Evolutionary conservation across 2,113 vertebrate genomes (phyloP).

Genomic region (Collichthys lucidus): DNA sequence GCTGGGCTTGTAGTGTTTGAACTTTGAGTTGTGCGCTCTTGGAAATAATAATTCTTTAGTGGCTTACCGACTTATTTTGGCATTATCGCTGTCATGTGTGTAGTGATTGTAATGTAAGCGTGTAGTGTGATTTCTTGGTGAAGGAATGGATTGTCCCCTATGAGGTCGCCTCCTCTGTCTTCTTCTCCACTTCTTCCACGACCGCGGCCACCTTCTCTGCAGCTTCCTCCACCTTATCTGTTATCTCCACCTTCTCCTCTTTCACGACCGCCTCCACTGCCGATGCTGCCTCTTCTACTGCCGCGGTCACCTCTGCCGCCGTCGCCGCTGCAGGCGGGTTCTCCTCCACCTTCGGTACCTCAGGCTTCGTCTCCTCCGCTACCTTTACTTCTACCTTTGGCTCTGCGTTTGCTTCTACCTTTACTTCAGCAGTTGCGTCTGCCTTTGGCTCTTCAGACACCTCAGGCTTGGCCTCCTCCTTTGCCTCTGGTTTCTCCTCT

Average conservation of each 20-base stretch:
- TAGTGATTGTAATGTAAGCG: constrained; percentile 44
- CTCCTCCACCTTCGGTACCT: constrained; percentile 18
- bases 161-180: constrained; percentile 73
- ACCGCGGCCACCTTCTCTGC: constrained; percentile 53
- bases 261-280: constrained; percentile 24
- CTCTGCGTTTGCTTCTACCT: constrained; percentile 31
- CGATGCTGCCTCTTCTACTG: background rate
- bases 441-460: constrained; percentile 34
- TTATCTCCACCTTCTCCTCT: constrained; percentile 36
- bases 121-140: constrained; percentile 44
- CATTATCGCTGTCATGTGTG: constrained; percentile 37
- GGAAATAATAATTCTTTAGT: constrained; percentile 32
- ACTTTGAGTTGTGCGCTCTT: constrained; percentile 29
- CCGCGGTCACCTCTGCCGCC: background rate
- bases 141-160: constrained; percentile 74
- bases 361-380: constrained; percentile 26
- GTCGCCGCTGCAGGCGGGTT: background rate
- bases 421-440: constrained; percentile 25
- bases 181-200: constrained; percentile 68
- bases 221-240: constrained; percentile 55
- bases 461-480: constrained; percentile 38
- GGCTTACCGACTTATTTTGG: constrained; percentile 42
- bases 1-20: constrained; percentile 52
- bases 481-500: constrained; percentile 52
- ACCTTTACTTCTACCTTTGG: constrained; percentile 40